phyloP scores from a whole-genome alignment of 2,888 invertebrate species.

The Embidobia sp. region DNA sequence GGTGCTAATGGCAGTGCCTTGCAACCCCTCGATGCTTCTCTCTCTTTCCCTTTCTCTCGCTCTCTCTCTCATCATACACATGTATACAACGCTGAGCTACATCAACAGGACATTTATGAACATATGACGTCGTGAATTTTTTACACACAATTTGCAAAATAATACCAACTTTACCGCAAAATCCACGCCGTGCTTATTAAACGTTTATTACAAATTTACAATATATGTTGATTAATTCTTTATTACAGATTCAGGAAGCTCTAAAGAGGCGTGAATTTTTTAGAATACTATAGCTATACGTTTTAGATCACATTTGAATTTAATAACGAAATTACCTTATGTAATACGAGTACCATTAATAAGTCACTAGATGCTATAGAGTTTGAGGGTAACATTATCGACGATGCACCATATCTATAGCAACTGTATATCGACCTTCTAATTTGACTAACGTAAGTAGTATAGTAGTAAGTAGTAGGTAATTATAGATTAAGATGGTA shows the following conservation, averaged over 20 bases:
- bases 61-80: constrained; percentile 32
- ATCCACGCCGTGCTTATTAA: neutral
- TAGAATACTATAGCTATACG: too few species aligned
- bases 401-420: constrained; percentile 30
- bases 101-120: constrained; percentile 53
- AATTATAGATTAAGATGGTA: constrained; percentile 29
- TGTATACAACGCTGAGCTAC: constrained; percentile 67
- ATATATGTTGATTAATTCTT: too few species aligned
- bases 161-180: constrained; percentile 3
- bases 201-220: neutral
- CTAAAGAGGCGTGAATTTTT: neutral
- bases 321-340: constrained; percentile 41
- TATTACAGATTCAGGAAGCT: too few species aligned
- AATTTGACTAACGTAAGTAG: constrained; percentile 42
- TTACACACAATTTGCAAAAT: constrained; percentile 15
- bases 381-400: constrained; percentile 49
- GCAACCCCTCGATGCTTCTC: constrained; percentile 52
- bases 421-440: constrained; percentile 29
- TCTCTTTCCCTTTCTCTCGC: neutral
- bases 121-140: constrained; percentile 30
- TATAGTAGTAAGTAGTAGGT: too few species aligned
- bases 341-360: constrained; percentile 41
- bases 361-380: constrained; percentile 25
- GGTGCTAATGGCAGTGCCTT: constrained; percentile 72
- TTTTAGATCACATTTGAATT: constrained; percentile 19